A percentile compares a stretch with the other conserved stretches of the same genome.
Conservation (phyloP, 1,140 invertebrate species). For the Euwallacea fornicatus region DNA sequence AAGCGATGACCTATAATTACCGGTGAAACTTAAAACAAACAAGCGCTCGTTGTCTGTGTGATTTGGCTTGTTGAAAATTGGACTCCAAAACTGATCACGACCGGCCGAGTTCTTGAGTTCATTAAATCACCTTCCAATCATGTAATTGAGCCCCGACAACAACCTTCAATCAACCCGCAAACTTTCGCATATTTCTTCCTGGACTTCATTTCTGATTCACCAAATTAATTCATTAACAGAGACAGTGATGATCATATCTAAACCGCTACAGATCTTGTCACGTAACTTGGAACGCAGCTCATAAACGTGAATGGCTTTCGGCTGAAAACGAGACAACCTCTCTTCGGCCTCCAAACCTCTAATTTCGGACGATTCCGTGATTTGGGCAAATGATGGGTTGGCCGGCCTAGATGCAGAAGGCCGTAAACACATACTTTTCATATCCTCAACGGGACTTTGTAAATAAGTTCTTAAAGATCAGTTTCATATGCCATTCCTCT, state of each 20-base stretch:
- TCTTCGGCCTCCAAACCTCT: constrained; percentile 33
- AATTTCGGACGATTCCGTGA: constrained; percentile 44
- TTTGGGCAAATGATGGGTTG: constrained; percentile 43
- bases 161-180: too few species aligned
- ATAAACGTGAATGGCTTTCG: constrained; percentile 11
- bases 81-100: constrained; percentile 20
- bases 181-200: too few species aligned
- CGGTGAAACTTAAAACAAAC: constrained; percentile 52
- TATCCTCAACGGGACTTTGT: constrained; percentile 14
- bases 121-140: too few species aligned
- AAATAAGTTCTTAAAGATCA: constrained; percentile 15
- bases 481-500: neutral
- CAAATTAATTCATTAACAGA: too few species aligned
- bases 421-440: constrained; percentile 24
- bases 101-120: constrained; percentile 4
- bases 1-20: constrained; percentile 50
- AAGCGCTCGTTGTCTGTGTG: constrained; percentile 49
- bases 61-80: constrained; percentile 41
- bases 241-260: too few species aligned
- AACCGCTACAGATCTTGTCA: too few species aligned
- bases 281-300: constrained; percentile 6
- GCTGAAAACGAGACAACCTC: constrained; percentile 26
- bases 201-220: too few species aligned
- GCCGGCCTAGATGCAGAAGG: constrained; percentile 27
- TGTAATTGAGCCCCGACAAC: too few species aligned